These are phyloP conservation scores for Acronicta psi DNA, from an alignment of 2,888 invertebrate genomes.

Conservation along the genomic window DNA sequence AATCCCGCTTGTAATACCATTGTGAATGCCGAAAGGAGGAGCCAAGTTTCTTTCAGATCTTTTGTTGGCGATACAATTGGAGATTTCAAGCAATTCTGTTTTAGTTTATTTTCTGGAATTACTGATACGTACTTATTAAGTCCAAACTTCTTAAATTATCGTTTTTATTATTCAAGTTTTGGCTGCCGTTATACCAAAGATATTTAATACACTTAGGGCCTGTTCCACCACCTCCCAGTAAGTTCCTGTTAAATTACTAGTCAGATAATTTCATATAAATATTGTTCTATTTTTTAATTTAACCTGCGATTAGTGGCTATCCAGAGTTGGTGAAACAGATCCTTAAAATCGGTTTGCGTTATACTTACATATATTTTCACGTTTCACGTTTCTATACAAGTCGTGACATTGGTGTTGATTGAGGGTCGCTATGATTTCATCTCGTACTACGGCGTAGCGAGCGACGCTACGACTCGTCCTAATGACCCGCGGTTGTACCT, in stretches of 20 bases:
- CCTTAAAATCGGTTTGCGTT: too few species aligned
- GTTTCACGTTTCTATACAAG: constrained; percentile 47
- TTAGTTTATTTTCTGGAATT: constrained; percentile 26
- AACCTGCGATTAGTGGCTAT: too few species aligned
- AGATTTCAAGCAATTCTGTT: constrained; percentile 48
- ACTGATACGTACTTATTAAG: constrained; percentile 9
- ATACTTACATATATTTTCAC: constrained; percentile 36
- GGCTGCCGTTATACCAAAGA: constrained; percentile 20
- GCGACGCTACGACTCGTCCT: constrained; percentile 64
- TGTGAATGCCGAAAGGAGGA: constrained; percentile 67
- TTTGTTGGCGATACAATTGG: constrained; percentile 63
- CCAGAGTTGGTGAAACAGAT: too few species aligned
- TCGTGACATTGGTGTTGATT: constrained; percentile 64
- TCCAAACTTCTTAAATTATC: constrained; percentile 24
- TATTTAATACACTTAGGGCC: too few species aligned
- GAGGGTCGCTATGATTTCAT: constrained; percentile 67
- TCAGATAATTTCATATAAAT: too few species aligned
- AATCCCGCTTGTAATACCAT: constrained; percentile 71
- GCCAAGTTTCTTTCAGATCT: constrained; percentile 62
- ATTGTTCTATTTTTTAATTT: too few species aligned
- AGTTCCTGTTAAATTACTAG: too few species aligned
- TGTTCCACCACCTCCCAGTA: too few species aligned
- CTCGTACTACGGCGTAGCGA: constrained; percentile 56
- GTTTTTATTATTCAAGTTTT: constrained; percentile 30
- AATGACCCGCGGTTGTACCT: constrained; percentile 77